Evolutionary conservation across 2,888 invertebrate species (phyloP).

Genomic region (Eristalinus sepulchralis): DNA sequence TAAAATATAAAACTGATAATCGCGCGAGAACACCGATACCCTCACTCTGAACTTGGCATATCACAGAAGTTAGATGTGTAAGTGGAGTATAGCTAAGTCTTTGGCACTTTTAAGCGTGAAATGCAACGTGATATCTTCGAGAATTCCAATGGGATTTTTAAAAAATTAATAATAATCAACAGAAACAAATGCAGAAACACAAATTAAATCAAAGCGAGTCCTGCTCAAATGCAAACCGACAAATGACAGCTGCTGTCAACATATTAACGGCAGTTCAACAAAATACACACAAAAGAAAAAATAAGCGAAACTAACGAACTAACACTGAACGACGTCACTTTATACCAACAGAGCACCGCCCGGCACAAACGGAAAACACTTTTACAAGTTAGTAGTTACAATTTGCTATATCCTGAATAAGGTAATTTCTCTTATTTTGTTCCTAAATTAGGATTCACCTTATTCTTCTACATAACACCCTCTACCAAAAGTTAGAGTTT

Average conservation of each 20-base stretch:
- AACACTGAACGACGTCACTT: constrained; percentile 65
- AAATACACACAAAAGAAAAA: constrained; percentile 1
- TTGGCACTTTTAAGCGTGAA: constrained; percentile 55
- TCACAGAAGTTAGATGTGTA: constrained; percentile 51
- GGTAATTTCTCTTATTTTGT: constrained; percentile 13
- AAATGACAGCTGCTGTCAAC: constrained; percentile 75
- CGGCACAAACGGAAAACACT: constrained; percentile 5
- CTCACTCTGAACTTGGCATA: constrained; percentile 59
- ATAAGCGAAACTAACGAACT: constrained; percentile 36
- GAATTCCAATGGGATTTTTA: constrained; percentile 18
- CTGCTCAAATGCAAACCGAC: constrained; percentile 63
- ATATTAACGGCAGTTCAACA: constrained; percentile 65
- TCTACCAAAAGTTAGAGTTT: constrained; percentile 37
- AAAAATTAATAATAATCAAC: constrained; percentile 42
- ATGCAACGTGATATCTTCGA: constrained; percentile 8
- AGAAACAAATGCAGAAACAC: constrained; percentile 54
- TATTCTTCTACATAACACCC: constrained; percentile 2
- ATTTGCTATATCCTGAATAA: constrained; percentile 22
- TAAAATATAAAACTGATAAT: constrained; percentile 24
- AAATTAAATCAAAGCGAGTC: constrained; percentile 58
- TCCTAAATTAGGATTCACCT: background rate
- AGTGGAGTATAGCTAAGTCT: constrained; percentile 36
- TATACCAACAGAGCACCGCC: constrained; percentile 14
- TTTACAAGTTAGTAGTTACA: constrained; percentile 13
- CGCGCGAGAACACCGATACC: constrained; percentile 42